Percentiles rank a stretch among this genome's conserved stretches.
Evolutionary conservation across 2,888 invertebrate species (phyloP).

Genomic region (Hirudinaria manillensis): DNA sequence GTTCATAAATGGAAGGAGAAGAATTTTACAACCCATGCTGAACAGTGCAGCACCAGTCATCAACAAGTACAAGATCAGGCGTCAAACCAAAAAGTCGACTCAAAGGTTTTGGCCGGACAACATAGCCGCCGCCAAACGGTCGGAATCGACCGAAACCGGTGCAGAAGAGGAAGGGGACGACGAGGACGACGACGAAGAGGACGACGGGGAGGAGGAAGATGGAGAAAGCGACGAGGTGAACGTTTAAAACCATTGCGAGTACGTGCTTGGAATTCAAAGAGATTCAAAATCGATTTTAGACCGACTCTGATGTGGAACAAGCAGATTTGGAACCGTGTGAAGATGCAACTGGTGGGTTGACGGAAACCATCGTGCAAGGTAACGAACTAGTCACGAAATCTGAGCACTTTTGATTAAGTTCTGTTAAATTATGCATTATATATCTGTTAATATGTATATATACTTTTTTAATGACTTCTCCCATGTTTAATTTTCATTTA

Average conservation of each 20-base stretch:
- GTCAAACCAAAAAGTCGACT: slow-evolving; percentile 43
- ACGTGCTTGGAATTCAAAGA: background rate
- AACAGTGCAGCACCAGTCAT: background rate
- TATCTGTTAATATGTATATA: too few species aligned
- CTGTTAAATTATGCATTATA: too few species aligned
- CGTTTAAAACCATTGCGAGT: background rate
- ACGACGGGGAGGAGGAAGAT: background rate
- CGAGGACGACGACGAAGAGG: background rate
- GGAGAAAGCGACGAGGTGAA: slow-evolving; percentile 13
- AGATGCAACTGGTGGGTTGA: too few species aligned
- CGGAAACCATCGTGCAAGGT: too few species aligned
- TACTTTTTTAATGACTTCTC: too few species aligned
- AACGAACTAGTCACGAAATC: too few species aligned
- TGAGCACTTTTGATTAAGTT: too few species aligned
- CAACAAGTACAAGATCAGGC: background rate
- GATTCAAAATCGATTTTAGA: background rate
- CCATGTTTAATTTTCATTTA: too few species aligned
- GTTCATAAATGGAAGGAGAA: slow-evolving; percentile 26
- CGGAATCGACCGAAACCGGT: slow-evolving; percentile 2
- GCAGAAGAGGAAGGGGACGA: slow-evolving; percentile 15
- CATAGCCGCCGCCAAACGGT: slow-evolving; percentile 56
- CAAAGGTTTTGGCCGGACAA: slow-evolving; percentile 72
- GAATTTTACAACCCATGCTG: slow-evolving; percentile 29
- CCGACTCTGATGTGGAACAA: background rate
- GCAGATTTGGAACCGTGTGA: too few species aligned